Evolutionary conservation across 2,797 vertebrate species (phyloP).

Genomic region (Sparus aurata): DNA sequence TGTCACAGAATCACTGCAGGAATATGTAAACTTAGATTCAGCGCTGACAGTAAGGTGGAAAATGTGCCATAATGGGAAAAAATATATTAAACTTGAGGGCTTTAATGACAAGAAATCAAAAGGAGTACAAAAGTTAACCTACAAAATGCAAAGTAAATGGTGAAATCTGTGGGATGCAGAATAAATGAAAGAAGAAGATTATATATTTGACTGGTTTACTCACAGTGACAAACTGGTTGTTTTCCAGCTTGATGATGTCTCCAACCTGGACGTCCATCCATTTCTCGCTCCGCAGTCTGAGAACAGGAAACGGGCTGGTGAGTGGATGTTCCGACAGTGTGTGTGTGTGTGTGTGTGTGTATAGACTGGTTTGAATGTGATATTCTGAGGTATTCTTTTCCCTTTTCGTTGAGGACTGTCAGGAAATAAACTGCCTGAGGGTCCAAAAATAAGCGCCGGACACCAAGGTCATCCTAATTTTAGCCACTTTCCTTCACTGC

Average conservation of each 20-base stretch:
- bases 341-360: conserved; percentile 6
- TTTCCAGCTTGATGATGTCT: conserved; percentile 96
- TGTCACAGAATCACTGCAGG: neutral
- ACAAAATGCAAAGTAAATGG: neutral
- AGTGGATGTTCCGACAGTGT: conserved; percentile 4
- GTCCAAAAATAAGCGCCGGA: conserved; percentile 14
- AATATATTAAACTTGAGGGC: neutral
- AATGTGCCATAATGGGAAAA: neutral
- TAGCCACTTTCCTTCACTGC: conserved; percentile 24
- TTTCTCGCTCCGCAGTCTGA: conserved; percentile 90
- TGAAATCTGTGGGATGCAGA: neutral
- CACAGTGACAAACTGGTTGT: conserved; percentile 95
- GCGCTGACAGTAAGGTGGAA: neutral
- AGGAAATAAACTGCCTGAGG: conserved; percentile 19
- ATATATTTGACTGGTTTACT: conserved; percentile 67
- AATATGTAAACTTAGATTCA: too few relatives aligned
- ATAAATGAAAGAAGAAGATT: neutral
- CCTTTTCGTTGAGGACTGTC: conserved; percentile 22
- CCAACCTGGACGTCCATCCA: conserved; percentile 98
- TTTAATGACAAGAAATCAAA: neutral
- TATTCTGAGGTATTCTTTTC: neutral
- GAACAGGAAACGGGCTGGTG: conserved; percentile 27
- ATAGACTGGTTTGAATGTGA: neutral
- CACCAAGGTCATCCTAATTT: conserved; percentile 41
- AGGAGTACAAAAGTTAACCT: neutral